Evolutionary conservation across 2,888 invertebrate species (phyloP), one percentile per base, ranked within the genome.

Genomic region (Microdon myrmicae): DNA sequence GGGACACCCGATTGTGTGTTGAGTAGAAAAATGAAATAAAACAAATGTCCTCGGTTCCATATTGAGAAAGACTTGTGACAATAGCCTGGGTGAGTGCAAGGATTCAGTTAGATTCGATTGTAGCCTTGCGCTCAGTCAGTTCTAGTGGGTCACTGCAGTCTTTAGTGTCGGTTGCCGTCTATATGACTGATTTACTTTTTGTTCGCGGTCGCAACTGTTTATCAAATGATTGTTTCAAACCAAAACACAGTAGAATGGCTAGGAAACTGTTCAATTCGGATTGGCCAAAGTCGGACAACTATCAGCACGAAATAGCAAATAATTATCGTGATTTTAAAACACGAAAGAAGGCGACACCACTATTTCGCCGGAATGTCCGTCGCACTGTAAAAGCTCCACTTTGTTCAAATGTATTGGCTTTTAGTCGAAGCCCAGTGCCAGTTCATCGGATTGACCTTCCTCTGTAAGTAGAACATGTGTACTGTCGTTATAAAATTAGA

Each of bases 221-320:
- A 3, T 10, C 20, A 2, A 19, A 13, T 3, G 35, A 56, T 14
- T 19, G 25, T 10, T 10, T 13, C 6, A 38, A 34, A 6, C 26
- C 39, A 17, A 49, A 35, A 16, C 12, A 17, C 10, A 56, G 45
- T n/a, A 9, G 7, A 6, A 29, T 13, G 2, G 49, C 44, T 3
- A 45, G 49, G 13, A 61, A 37, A 41, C 12, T 56, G 8, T 61
- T 61, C 3, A 45, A 45, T 20, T 44, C 25, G 8, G 20, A 56
- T 4, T 56, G 49, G 49, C 4, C 6, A n/a, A 29, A 17, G 2
- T 8, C 7, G 19, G 39, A 58, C 47, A 56, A 68, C 20, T 72
- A 74, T 51, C 69, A 71, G 22, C 77, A 76, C 43, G 77, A 77
- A 51, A 72, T 78, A 34, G 79, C 74, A n/a, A 78, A 79, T 71